A percentile compares a stretch with the other conserved stretches of the same genome.
These are phyloP conservation scores for Lymantria dispar DNA, from an alignment of 2,888 invertebrate species.

Conservation along the genomic window DNA sequence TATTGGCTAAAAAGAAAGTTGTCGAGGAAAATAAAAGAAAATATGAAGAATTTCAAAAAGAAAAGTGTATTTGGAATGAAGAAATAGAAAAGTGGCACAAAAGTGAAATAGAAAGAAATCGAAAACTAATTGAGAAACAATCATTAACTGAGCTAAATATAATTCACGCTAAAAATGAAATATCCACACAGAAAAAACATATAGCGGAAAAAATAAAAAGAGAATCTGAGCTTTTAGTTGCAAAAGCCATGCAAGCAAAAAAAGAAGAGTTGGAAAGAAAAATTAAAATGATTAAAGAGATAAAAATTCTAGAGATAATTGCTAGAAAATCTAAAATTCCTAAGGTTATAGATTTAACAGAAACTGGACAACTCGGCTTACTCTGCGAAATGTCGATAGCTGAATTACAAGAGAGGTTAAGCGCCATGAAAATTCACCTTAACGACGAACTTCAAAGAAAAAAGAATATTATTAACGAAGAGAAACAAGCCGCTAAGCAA, in stretches of 20 bases:
- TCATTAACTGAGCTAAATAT: constrained; percentile 56
- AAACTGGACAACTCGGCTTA: constrained; percentile 81
- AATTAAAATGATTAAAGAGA: constrained; percentile 76
- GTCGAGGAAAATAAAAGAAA: constrained; percentile 73
- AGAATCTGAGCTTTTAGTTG: constrained; percentile 52
- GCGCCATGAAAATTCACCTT: constrained; percentile 71
- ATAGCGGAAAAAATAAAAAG: constrained; percentile 54
- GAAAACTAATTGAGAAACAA: constrained; percentile 65
- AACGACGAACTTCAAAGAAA: constrained; percentile 79
- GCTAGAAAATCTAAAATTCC: constrained; percentile 75
- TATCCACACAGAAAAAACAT: constrained; percentile 53
- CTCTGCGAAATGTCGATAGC: constrained; percentile 85
- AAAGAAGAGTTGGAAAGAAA: constrained; percentile 75
- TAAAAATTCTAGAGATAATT: constrained; percentile 70
- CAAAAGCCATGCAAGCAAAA: constrained; percentile 64
- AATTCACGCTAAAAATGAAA: constrained; percentile 53
- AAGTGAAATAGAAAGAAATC: constrained; percentile 72
- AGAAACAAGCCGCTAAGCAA: constrained; percentile 66
- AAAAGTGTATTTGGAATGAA: constrained; percentile 69
- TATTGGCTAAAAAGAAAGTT: constrained; percentile 78
- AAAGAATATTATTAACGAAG: constrained; percentile 62
- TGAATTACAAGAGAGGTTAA: constrained; percentile 82
- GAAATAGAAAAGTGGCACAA: constrained; percentile 78
- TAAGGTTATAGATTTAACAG: constrained; percentile 83
- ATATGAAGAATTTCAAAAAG: constrained; percentile 73